Evolutionary conservation across 1,140 invertebrate species (phyloP), one percentile per base, ranked within the genome.

Genomic region (Halesus radiatus): DNA sequence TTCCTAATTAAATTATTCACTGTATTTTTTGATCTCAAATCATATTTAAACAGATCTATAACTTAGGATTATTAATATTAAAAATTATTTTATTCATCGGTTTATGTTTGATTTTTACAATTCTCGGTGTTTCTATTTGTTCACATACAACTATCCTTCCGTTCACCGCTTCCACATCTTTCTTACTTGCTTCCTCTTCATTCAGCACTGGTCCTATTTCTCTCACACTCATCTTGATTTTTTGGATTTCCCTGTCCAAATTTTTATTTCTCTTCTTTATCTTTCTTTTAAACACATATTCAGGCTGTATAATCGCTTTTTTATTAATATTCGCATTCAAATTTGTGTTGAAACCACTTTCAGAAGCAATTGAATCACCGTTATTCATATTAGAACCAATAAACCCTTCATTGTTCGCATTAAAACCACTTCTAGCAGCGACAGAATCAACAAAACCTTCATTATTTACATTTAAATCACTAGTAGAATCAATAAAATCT

Each of bases 261-360:
- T 62, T 80, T 23, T 5, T 74, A 50, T n/a, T 29, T 72, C 52
- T 70, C 56, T 52, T 60, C 66, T 18, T 52, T n/a, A 8, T 18
- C 66, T 60, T 76, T 60, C 23, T 76, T 73, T 80, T 83, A 50
- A 83, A 83, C 16, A 83, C 81, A 32, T 83, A 83, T 22, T 74
- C 79, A 18, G 78, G 76, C 29, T 54, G 56, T 37, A 64, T 22
- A n/a, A 22, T 50, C 3, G n/a, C 3, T 53, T 73, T 77, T 68
- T 72, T 52, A 68, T 45, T 50, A n/a, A 10, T 22, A 32, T 45
- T 32, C 10, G 8, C 10, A 1, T 62, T 45, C 15, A 37, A 52
- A 56, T 18, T 56, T n/a, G 1, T 5, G 32, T 75, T 32, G 10
- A 45, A 45, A 45, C 37, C 10, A 13, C 37, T 45, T 45, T 10